Conservation (phyloP, 2,797 vertebrate genomes). For the Tangara arthus region DNA sequence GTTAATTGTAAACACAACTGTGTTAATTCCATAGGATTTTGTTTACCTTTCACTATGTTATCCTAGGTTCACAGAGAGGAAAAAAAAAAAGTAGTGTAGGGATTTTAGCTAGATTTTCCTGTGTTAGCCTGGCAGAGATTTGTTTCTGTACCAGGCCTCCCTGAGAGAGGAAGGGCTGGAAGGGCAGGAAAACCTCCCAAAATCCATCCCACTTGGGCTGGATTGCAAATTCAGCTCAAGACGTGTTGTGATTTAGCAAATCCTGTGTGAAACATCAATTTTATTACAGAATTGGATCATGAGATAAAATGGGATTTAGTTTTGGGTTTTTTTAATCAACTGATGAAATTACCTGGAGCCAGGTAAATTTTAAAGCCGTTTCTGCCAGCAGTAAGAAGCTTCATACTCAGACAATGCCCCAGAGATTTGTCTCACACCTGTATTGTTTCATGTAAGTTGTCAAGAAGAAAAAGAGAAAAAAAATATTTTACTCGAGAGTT, state of each 20-base stretch:
- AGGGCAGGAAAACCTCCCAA: not conserved
- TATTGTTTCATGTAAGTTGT: slow-evolving; percentile 38
- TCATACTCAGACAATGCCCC: not conserved
- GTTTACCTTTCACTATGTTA: not conserved
- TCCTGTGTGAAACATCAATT: not conserved
- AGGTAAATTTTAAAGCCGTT: not conserved
- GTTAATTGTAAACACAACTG: not conserved
- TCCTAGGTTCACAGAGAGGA: not conserved
- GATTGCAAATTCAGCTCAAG: not conserved
- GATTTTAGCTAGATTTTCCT: not conserved
- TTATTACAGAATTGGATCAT: not conserved
- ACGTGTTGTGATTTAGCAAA: not conserved
- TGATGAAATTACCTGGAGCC: not conserved
- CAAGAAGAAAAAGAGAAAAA: not conserved
- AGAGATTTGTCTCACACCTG: slow-evolving; percentile 30
- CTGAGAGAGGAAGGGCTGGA: not conserved
- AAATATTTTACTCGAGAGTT: not conserved
- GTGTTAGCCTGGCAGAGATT: not conserved
- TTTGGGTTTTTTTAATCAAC: not conserved
- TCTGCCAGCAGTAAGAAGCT: not conserved
- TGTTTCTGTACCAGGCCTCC: not conserved
- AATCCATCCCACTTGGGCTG: not conserved
- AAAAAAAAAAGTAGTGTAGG: not conserved
- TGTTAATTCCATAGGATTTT: not conserved
- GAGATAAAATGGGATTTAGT: not conserved